Base-by-base conservation (phyloP, 1,140 invertebrate species). In the Bombus affinis region DNA sequence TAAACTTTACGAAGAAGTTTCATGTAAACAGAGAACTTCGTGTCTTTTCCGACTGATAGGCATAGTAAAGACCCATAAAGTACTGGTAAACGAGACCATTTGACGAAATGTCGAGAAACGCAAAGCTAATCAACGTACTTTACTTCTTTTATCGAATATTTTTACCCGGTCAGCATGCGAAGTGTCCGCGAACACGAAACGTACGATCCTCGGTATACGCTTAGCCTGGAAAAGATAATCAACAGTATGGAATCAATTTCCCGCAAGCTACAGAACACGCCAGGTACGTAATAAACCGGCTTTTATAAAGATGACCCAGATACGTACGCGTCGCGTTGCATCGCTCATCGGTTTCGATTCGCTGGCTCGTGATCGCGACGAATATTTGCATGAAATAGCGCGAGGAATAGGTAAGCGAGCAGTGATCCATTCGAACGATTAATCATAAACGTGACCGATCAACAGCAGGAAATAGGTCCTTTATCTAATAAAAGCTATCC, bases 301-400 rank as follows among this genome's bases (percentile, higher is more conserved):
- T 75, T 65, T 47, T 22, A 66, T 18, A 70, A 88, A 88, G 73
- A 86, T 82, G 75, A 82, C 87, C 75, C 62, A 83, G 79, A 88
- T 88, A 88, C 53, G 62, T 86, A 57, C 57, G 65, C 71, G 28
- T 47, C 42, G 44, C 3, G 13, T 12, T 25, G 47, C 47, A 15
- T n/a, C 47, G 35, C 35, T 42, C n/a, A 28, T 1, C 80, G 15
- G 22, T 73, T 81, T 62, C 68, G 70, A 71, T 35, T 28, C 57
- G 9, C 18, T 37, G 9, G 10, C 68, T 12, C 12, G 22, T 13
- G 70, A 72, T 65, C 73, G 44, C 42, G 73, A 35, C 42, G 25
- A 80, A 59, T 62, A 81, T 44, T 62, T 73, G 10, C 71, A 37
- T 5, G 37, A 12, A 32, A 53, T 22, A 5, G 35, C 18, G 37